Percentiles rank a stretch among this genome's conserved stretches.
Evolutionary conservation across 1,140 invertebrate species (phyloP).

Genomic region (Lasioglossum baleicum): DNA sequence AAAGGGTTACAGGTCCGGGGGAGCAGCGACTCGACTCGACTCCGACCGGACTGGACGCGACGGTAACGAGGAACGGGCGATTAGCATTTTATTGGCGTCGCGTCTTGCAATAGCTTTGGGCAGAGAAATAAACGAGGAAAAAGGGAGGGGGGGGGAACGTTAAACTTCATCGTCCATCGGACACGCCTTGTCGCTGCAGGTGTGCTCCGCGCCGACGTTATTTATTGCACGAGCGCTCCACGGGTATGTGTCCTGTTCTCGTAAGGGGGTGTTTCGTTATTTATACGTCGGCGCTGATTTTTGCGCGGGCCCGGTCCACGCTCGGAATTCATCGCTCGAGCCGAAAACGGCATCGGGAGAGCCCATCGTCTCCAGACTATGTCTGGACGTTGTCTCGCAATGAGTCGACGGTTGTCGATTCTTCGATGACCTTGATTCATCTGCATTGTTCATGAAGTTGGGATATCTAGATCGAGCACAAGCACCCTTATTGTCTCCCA

Average conservation of each 20-base stretch:
- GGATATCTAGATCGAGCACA: too few relatives aligned
- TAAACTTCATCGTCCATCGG: constrained; percentile 45
- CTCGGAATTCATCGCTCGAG: background rate
- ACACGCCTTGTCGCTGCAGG: constrained; percentile 51
- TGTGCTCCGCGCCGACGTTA: constrained; percentile 43
- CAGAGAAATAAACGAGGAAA: constrained; percentile 42
- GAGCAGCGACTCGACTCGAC: background rate
- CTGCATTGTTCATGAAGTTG: too few relatives aligned
- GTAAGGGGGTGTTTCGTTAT: constrained; percentile 37
- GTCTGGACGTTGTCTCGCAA: too few relatives aligned
- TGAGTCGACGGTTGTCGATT: too few relatives aligned
- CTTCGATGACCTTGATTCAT: too few relatives aligned
- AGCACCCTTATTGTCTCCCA: too few relatives aligned
- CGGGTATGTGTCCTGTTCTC: background rate
- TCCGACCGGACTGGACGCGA: constrained; percentile 1
- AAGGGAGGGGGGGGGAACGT: background rate
- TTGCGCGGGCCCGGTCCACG: constrained; percentile 8
- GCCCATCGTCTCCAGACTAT: background rate
- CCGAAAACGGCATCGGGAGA: background rate
- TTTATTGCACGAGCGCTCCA: constrained; percentile 34
- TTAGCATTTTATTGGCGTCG: constrained; percentile 52
- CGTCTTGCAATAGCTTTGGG: constrained; percentile 49
- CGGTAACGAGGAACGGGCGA: constrained; percentile 37
- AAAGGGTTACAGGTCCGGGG: constrained; percentile 2
- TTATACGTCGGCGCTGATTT: constrained; percentile 47